Percentiles rank a stretch among this genome's conserved stretches.
Evolutionary conservation across 2,113 vertebrate genomes (phyloP).

Genomic region (Phrynocephalus versicolor): DNA sequence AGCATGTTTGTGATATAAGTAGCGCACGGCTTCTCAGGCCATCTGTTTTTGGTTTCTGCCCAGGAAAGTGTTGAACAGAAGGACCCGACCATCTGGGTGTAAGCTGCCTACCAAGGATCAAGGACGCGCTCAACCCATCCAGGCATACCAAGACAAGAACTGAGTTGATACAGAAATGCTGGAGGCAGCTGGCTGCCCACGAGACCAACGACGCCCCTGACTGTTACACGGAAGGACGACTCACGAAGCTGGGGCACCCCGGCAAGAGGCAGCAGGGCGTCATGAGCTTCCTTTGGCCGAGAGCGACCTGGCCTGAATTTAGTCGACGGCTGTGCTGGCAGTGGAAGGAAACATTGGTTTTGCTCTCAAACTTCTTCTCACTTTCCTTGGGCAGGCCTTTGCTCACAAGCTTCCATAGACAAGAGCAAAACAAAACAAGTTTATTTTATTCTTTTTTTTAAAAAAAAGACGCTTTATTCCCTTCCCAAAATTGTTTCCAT

Average conservation of each 20-base stretch:
- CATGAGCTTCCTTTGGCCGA: neutral
- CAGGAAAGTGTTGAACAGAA: conserved; percentile 24
- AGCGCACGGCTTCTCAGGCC: neutral
- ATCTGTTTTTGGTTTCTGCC: neutral
- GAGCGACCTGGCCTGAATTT: neutral
- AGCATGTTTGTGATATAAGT: neutral
- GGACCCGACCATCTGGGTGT: conserved; percentile 34
- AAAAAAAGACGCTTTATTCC: conserved; percentile 2
- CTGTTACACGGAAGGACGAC: neutral
- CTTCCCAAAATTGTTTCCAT: neutral
- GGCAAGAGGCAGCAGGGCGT: neutral
- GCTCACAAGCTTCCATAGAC: neutral
- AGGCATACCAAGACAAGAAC: neutral
- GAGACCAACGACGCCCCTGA: neutral
- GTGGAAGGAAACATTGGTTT: neutral
- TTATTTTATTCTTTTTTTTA: neutral
- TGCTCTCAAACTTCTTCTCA: neutral
- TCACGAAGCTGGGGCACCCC: neutral
- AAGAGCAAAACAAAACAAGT: neutral
- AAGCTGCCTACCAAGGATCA: neutral
- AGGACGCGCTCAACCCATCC: neutral
- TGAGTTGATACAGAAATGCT: neutral
- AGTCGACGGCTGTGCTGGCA: neutral
- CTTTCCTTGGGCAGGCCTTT: neutral
- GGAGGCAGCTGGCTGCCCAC: conserved; percentile 11